phyloP scores from a whole-genome alignment of 2,888 invertebrate genomes.

The Augochlorella aurata region DNA sequence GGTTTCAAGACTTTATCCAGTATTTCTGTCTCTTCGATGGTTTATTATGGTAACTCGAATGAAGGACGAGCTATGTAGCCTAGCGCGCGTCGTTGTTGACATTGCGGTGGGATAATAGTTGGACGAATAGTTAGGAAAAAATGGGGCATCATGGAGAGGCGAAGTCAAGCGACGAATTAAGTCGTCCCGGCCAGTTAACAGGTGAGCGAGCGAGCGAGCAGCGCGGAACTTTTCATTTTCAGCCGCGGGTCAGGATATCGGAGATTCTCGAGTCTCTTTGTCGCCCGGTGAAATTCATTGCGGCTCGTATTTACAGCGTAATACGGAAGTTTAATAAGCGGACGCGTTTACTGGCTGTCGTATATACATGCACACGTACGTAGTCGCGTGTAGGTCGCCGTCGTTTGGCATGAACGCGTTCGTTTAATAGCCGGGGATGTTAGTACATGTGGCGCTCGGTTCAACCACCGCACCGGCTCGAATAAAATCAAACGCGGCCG shows the following conservation, averaged over 20 bases:
- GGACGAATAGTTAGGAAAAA: neutral
- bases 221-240: slow-evolving; percentile 24
- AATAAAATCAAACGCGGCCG: slow-evolving; percentile 17
- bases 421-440: slow-evolving; percentile 32
- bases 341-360: slow-evolving; percentile 37
- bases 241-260: slow-evolving; percentile 41
- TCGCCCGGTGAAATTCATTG: slow-evolving; percentile 47
- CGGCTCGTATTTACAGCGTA: slow-evolving; percentile 42
- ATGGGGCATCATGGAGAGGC: neutral
- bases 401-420: slow-evolving; percentile 38
- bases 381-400: neutral
- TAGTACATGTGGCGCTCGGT: slow-evolving; percentile 2
- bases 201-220: neutral
- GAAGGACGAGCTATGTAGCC: neutral
- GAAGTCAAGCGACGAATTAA: neutral
- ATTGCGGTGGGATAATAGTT: neutral
- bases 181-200: neutral
- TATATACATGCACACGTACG: neutral
- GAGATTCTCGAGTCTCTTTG: slow-evolving; percentile 44
- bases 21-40: neutral
- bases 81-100: neutral
- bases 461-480: neutral
- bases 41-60: neutral
- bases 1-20: too few relatives aligned
- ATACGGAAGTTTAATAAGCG: slow-evolving; percentile 52